Conservation (phyloP, 2,797 vertebrate species). For the Ctenochaetus hawaiiensis region DNA sequence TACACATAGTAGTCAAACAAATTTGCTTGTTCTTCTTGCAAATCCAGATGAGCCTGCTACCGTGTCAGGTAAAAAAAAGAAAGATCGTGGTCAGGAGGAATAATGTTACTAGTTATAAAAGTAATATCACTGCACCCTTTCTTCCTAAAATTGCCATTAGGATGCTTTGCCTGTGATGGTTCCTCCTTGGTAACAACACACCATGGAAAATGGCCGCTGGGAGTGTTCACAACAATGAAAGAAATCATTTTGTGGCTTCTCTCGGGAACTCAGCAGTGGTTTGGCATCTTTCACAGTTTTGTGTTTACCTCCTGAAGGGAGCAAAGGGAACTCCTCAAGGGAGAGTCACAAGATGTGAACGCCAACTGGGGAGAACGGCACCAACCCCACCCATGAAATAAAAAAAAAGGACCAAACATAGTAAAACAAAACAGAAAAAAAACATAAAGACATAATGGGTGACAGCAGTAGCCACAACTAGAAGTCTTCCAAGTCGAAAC, state of each 20-base stretch:
- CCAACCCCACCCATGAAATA: too few species aligned
- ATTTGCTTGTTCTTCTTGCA: background rate
- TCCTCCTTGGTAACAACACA: slow-evolving; percentile 29
- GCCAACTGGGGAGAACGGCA: slow-evolving; percentile 8
- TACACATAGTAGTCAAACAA: too few species aligned
- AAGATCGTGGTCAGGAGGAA: background rate
- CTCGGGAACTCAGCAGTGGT: slow-evolving; percentile 11
- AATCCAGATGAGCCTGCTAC: background rate
- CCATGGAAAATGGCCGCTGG: slow-evolving; percentile 17
- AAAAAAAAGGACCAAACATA: background rate
- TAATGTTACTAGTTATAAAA: background rate
- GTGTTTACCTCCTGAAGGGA: slow-evolving; percentile 35
- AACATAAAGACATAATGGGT: background rate
- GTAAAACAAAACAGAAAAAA: background rate
- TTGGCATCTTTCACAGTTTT: slow-evolving; percentile 33
- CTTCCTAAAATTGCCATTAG: slow-evolving; percentile 8
- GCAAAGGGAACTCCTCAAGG: slow-evolving; percentile 6
- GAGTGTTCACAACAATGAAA: slow-evolving; percentile 30
- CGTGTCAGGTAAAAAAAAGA: background rate
- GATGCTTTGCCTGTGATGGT: slow-evolving; percentile 11
- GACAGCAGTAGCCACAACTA: slow-evolving; percentile 11
- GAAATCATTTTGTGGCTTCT: slow-evolving; percentile 25
- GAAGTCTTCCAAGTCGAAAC: slow-evolving; percentile 22
- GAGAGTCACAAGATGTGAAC: slow-evolving; percentile 31
- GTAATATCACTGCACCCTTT: background rate